Evolutionary conservation across 1,140 invertebrate genomes (phyloP).

Genomic region (Rhysida immarginata): DNA sequence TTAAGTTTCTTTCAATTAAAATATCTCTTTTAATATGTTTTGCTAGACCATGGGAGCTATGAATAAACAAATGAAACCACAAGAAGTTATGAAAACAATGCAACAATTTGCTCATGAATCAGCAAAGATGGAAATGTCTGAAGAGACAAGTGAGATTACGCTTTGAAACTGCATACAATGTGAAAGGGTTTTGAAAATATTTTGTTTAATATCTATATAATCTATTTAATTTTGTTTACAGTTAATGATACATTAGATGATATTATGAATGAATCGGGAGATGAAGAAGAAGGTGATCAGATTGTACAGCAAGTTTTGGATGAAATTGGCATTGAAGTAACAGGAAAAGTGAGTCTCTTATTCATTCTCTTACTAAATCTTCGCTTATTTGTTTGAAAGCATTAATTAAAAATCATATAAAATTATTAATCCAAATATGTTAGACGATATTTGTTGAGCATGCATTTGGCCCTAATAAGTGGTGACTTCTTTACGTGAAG

Average conservation of each 20-base stretch:
- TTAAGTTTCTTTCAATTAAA: not conserved
- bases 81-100: constrained; percentile 62
- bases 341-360: constrained; percentile 49
- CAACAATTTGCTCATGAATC: constrained; percentile 64
- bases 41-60: constrained; percentile 60
- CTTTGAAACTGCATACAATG: not conserved
- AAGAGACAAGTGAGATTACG: constrained; percentile 66
- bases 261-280: constrained; percentile 70
- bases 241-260: constrained; percentile 82
- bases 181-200: not conserved
- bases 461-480: too few relatives aligned
- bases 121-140: constrained; percentile 82
- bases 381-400: too few relatives aligned
- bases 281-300: constrained; percentile 74
- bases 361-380: too few relatives aligned
- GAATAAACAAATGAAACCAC: constrained; percentile 74
- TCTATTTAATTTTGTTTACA: constrained; percentile 31
- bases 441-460: constrained; percentile 2
- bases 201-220: not conserved
- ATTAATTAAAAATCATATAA: too few relatives aligned
- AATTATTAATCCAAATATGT: constrained; percentile 1
- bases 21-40: not conserved
- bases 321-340: constrained; percentile 90
- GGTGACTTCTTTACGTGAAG: too few relatives aligned
- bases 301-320: constrained; percentile 78